Evolutionary conservation across 2,113 vertebrate genomes (phyloP).

Genomic region (Myotis brandtii): DNA sequence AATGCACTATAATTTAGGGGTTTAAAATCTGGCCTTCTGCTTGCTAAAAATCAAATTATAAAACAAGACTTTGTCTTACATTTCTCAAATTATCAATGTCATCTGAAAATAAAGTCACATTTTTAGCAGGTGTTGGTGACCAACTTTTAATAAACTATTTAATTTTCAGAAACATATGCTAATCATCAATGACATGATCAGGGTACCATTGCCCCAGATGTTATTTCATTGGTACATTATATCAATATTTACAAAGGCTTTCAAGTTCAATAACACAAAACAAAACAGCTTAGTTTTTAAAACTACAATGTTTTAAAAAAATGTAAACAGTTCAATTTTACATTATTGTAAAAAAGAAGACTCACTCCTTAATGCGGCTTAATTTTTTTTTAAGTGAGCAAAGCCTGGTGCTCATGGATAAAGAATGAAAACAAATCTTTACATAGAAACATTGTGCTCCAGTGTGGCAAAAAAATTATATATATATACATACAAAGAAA

Average conservation of each 20-base stretch:
- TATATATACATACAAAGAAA: constrained; percentile 83
- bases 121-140: constrained; percentile 81
- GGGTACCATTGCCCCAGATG: constrained; percentile 83
- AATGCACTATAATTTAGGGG: constrained; percentile 29
- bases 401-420: constrained; percentile 85
- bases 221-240: constrained; percentile 90
- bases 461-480: constrained; percentile 85
- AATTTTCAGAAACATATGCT: constrained; percentile 84
- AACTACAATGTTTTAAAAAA: constrained; percentile 90
- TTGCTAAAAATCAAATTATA: constrained; percentile 51
- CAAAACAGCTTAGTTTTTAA: constrained; percentile 85
- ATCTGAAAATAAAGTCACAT: constrained; percentile 71
- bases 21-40: constrained; percentile 17
- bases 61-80: constrained; percentile 48
- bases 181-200: constrained; percentile 90
- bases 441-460: constrained; percentile 89
- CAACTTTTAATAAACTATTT: constrained; percentile 88
- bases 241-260: constrained; percentile 89
- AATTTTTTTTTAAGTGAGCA: constrained; percentile 85
- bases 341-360: constrained; percentile 88
- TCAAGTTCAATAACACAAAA: constrained; percentile 86
- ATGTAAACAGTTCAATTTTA: constrained; percentile 91
- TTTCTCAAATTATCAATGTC: constrained; percentile 54
- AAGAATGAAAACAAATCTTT: constrained; percentile 88
- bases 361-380: constrained; percentile 85